phyloP scores from a whole-genome alignment of 1,140 invertebrate genomes.

The Stenopsyche tienmushanensis region DNA sequence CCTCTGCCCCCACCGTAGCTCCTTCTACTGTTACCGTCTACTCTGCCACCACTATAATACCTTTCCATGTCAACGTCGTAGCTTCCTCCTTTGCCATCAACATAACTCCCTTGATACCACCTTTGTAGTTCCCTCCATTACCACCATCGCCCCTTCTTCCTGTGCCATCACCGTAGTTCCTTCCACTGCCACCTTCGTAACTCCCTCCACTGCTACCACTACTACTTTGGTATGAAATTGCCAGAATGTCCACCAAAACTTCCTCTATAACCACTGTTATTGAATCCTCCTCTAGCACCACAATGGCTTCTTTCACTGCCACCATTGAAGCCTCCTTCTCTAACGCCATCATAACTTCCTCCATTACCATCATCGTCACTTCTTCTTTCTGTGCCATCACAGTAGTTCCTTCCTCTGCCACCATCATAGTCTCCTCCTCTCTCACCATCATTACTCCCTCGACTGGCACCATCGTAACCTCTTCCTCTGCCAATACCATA shows the following conservation, averaged over 20 bases:
- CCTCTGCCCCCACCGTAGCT: too few relatives aligned
- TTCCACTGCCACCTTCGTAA: too few relatives aligned
- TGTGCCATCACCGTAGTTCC: too few relatives aligned
- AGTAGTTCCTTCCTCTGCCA: neutral
- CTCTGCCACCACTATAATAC: neutral
- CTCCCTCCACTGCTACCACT: neutral
- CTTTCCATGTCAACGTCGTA: conserved; percentile 22
- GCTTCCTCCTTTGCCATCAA: conserved; percentile 33
- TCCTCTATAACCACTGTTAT: neutral
- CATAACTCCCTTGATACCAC: conserved; percentile 39
- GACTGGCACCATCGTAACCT: neutral
- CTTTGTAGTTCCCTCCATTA: neutral
- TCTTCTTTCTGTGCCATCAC: neutral
- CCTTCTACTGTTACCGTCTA: conserved; percentile 28
- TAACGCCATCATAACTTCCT: conserved; percentile 12
- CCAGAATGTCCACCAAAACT: neutral
- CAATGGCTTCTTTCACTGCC: conserved; percentile 41
- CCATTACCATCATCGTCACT: neutral
- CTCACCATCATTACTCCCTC: neutral
- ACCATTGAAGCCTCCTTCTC: too few relatives aligned
- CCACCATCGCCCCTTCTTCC: conserved; percentile 26
- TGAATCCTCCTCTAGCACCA: too few relatives aligned
- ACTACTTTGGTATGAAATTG: too few relatives aligned
- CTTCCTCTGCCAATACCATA: neutral
- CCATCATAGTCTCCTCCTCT: neutral